Percentiles rank a stretch among this genome's conserved stretches.
Evolutionary conservation across 2,797 vertebrate species (phyloP).

Genomic region (Poeciliopsis gracilis): DNA sequence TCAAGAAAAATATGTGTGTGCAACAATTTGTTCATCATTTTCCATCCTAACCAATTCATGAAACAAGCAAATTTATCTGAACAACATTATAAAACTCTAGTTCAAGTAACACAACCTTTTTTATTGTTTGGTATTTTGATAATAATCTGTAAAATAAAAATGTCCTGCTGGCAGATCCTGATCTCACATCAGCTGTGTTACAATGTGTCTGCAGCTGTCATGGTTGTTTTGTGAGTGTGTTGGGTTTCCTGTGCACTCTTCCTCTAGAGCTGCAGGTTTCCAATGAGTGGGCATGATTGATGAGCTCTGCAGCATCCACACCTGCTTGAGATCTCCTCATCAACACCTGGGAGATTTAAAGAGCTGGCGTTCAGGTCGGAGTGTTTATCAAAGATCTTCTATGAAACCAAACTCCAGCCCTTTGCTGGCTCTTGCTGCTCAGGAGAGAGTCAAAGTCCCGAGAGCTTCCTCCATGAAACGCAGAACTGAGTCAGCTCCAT

Average conservation of each 20-base stretch:
- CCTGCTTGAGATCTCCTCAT: background rate
- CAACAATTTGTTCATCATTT: background rate
- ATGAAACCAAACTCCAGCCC: background rate
- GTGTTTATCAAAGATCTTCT: background rate
- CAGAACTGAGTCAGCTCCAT: background rate
- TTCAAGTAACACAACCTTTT: background rate
- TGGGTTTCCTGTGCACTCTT: background rate
- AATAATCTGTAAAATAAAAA: background rate
- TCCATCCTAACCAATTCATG: background rate
- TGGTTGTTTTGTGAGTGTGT: background rate
- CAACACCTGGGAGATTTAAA: background rate
- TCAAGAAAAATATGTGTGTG: background rate
- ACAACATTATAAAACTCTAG: background rate
- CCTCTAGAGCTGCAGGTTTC: background rate
- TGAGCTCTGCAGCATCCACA: background rate
- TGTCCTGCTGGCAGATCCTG: background rate
- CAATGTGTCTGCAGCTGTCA: background rate
- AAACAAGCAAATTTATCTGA: background rate
- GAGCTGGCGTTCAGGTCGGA: background rate
- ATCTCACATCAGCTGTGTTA: background rate
- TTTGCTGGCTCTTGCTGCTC: background rate
- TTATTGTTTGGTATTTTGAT: too few relatives aligned
- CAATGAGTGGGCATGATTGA: background rate
- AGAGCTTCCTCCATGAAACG: background rate
- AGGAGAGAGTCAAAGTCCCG: background rate